Evolutionary conservation across 2,113 vertebrate species (phyloP).

Genomic region (Pampusana beccarii): DNA sequence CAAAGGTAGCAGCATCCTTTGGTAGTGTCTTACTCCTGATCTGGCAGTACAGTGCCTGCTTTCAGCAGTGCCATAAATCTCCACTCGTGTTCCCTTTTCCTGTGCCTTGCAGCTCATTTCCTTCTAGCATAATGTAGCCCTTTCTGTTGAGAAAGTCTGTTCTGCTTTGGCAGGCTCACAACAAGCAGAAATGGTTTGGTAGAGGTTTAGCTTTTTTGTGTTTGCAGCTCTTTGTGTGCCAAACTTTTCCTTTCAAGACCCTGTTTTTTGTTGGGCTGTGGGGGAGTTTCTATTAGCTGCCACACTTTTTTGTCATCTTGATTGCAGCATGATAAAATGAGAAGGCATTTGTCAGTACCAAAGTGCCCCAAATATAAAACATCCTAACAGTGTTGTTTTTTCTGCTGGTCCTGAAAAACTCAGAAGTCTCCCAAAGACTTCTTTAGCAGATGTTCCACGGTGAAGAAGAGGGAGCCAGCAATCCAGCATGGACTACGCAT

Average conservation of each 20-base stretch:
- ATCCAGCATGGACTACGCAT: not conserved
- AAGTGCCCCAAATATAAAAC: conserved; percentile 41
- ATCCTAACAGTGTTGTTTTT: not conserved
- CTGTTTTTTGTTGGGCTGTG: not conserved
- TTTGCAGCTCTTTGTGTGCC: conserved; percentile 54
- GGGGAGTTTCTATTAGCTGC: conserved; percentile 36
- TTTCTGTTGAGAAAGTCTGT: conserved; percentile 66
- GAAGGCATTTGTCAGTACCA: conserved; percentile 21
- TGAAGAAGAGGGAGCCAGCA: not conserved
- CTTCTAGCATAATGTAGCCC: conserved; percentile 67
- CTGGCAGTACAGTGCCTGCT: conserved; percentile 64
- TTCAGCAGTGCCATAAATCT: conserved; percentile 62
- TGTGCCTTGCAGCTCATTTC: conserved; percentile 69
- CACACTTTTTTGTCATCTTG: conserved; percentile 56
- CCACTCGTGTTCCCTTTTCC: conserved; percentile 67
- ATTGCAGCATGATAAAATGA: conserved; percentile 48
- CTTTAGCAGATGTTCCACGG: not conserved
- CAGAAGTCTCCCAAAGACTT: not conserved
- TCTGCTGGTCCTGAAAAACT: conserved; percentile 8
- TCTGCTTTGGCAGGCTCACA: conserved; percentile 68
- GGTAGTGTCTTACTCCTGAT: conserved; percentile 12
- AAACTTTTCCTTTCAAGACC: conserved; percentile 57
- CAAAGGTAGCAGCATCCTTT: conserved; percentile 37
- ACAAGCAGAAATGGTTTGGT: conserved; percentile 56
- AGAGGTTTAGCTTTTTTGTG: conserved; percentile 62